Evolutionary conservation across 2,888 invertebrate genomes (phyloP), one percentile per base, ranked within the genome.

Genomic region (Thereva nobilitata): DNA sequence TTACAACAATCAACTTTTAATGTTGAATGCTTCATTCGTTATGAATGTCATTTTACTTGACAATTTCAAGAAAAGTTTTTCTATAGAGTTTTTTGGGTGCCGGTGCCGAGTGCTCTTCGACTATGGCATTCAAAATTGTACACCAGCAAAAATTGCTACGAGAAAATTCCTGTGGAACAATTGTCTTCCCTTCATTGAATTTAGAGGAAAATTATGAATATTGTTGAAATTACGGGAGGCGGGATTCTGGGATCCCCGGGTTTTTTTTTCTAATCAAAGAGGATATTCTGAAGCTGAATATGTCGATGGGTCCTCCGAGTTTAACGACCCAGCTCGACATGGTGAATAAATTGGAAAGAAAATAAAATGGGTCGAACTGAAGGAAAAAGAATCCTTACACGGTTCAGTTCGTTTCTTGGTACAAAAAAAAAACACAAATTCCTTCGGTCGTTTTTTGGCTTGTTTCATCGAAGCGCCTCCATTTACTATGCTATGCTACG

Each of bases 271-370:
- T 61, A 61, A 61, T 61, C 61, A 61, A 61, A 61, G 41, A 38
- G n/a, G 61, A 41, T 50, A 49, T 50, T 50, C 34, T 34, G 50
- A 50, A 23, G 50, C 50, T 50, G 49, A 41, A 45, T 61, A 61
- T 12, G 41, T 12, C 50, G 61, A 61, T 61, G 56, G 55, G 49
- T 49, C 66, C 50, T 55, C 37, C 57, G 7, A 66, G 57, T 66
- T 66, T 50, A 66, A 66, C 66, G 52, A 66, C 57, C 66, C 57
- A 66, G 50, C 50, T 66, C 66, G 45, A 49, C 56, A 66, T 66
- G 50, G 66, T 56, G 56, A 66, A 66, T 66, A 66, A 66, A 66
- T 66, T 66, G 66, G 56, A 57, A 56, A 50, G 66, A 65, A 65
- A 57, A 66, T 55, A 50, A 55, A 50, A 44, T 49, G 50, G 47